These are phyloP conservation scores for Drosophila malerkotliana DNA, from an alignment of 1,140 invertebrate species.

Conservation along the genomic window DNA sequence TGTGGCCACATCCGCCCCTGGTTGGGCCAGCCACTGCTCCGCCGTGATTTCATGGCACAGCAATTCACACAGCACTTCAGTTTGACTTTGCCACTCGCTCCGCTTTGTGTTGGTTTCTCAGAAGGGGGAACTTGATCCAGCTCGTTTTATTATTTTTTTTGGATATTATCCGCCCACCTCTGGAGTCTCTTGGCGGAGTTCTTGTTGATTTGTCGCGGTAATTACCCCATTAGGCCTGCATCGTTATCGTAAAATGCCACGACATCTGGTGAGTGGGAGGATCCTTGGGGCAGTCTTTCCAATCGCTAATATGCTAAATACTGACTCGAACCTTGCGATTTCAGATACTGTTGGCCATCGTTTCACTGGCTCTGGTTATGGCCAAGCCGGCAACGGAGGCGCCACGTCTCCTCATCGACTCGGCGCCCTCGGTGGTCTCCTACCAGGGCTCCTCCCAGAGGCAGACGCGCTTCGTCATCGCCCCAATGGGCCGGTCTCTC, in stretches of 20 bases:
- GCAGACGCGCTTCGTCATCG: slow-evolving; percentile 74
- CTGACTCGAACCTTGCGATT: not conserved
- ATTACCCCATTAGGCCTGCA: slow-evolving; percentile 19
- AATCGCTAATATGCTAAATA: too few species aligned
- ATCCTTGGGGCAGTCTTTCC: not conserved
- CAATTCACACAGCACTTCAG: slow-evolving; percentile 77
- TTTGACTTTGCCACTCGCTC: slow-evolving; percentile 77
- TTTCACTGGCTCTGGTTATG: slow-evolving; percentile 22
- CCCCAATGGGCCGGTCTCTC: slow-evolving; percentile 72
- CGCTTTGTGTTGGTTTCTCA: slow-evolving; percentile 43
- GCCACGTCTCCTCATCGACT: slow-evolving; percentile 61
- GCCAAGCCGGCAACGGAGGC: slow-evolving; percentile 41
- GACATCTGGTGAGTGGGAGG: slow-evolving; percentile 61
- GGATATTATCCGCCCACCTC: slow-evolving; percentile 22
- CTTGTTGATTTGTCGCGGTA: slow-evolving; percentile 20
- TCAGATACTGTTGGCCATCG: slow-evolving; percentile 22
- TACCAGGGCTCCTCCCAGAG: slow-evolving; percentile 77
- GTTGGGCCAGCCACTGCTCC: slow-evolving; percentile 50
- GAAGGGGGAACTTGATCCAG: slow-evolving; percentile 26
- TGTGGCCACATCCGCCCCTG: slow-evolving; percentile 37
- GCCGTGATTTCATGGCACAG: slow-evolving; percentile 78
- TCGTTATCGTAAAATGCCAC: slow-evolving; percentile 50
- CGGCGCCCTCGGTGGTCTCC: slow-evolving; percentile 76
- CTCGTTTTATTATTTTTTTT: not conserved
- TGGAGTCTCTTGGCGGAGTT: slow-evolving; percentile 1